phyloP scores from a whole-genome alignment of 2,797 vertebrate species.

The Falco novaeseelandiae region DNA sequence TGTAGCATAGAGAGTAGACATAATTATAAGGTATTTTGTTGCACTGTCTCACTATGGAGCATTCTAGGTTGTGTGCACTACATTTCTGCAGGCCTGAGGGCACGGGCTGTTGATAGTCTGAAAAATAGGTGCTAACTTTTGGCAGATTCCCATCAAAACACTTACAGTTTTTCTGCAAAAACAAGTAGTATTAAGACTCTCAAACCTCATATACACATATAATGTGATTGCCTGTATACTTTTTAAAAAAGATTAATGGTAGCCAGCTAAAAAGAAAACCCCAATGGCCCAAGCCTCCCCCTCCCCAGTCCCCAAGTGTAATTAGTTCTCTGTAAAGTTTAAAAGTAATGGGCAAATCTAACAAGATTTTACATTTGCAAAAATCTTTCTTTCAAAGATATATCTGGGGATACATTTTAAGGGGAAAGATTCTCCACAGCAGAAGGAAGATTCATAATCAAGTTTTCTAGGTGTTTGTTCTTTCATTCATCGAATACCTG shows the following conservation, averaged over 20 bases:
- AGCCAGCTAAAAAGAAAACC: not conserved
- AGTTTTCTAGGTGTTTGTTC: not conserved
- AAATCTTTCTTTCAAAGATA: not conserved
- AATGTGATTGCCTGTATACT: not conserved
- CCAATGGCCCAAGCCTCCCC: not conserved
- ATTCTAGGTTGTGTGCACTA: accelerated
- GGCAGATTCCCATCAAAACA: not conserved
- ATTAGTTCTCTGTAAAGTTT: not conserved
- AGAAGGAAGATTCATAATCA: not conserved
- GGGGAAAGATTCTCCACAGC: not conserved
- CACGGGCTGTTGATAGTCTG: not conserved
- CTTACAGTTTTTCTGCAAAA: not conserved
- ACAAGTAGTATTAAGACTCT: not conserved
- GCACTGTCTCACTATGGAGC: not conserved
- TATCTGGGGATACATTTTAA: not conserved
- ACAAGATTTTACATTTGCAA: not conserved
- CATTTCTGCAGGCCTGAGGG: not conserved
- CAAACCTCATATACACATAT: not conserved
- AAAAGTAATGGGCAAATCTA: not conserved
- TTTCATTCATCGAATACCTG: not conserved
- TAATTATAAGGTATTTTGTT: not conserved
- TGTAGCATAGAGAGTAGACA: not conserved
- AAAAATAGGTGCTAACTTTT: not conserved
- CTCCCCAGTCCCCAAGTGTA: not conserved
- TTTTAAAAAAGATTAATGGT: not conserved